These are phyloP conservation scores for Meloidogyne hapla DNA, from an alignment of 1,140 invertebrate species.

Conservation along the genomic window DNA sequence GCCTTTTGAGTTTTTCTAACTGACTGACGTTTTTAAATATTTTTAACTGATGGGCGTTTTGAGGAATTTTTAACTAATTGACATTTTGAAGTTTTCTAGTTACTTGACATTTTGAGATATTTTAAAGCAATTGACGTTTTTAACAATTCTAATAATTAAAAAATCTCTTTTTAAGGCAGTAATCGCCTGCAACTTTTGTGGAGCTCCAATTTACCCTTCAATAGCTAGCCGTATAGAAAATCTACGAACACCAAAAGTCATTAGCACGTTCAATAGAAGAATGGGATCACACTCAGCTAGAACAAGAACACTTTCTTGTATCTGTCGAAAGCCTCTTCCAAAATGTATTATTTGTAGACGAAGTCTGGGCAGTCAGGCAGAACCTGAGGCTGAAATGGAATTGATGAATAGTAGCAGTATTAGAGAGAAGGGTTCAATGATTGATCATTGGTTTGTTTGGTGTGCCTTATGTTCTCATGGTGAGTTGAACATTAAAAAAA, in stretches of 20 bases:
- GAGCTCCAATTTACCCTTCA: slow-evolving; percentile 45
- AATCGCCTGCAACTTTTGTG: slow-evolving; percentile 47
- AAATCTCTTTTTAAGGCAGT: slow-evolving; percentile 35
- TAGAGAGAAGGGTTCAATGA: slow-evolving; percentile 21
- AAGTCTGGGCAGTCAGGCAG: slow-evolving; percentile 33
- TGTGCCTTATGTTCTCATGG: slow-evolving; percentile 15
- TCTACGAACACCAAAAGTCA: slow-evolving; percentile 24
- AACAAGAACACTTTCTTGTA: slow-evolving; percentile 16
- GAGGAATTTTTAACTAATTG: not conserved
- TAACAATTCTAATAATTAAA: not conserved
- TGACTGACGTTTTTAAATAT: no score
- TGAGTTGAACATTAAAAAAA: not conserved
- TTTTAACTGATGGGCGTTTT: not conserved
- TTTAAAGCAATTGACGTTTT: not conserved
- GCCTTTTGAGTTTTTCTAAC: no score
- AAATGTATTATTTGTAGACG: slow-evolving; percentile 42
- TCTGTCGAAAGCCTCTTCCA: slow-evolving; percentile 37
- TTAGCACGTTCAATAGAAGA: slow-evolving; percentile 10
- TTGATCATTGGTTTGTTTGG: slow-evolving; percentile 45
- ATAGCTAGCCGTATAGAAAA: slow-evolving; percentile 40
- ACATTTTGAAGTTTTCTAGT: slow-evolving; percentile 6
- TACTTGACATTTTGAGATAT: not conserved
- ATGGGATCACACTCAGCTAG: slow-evolving; percentile 25
- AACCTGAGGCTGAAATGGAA: slow-evolving; percentile 15
- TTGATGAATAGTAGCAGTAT: slow-evolving; percentile 9